A percentile compares a stretch with the other conserved stretches of the same genome.
phyloP scores from a whole-genome alignment of 2,888 invertebrate genomes.

The Tolmerus cingulatus region DNA sequence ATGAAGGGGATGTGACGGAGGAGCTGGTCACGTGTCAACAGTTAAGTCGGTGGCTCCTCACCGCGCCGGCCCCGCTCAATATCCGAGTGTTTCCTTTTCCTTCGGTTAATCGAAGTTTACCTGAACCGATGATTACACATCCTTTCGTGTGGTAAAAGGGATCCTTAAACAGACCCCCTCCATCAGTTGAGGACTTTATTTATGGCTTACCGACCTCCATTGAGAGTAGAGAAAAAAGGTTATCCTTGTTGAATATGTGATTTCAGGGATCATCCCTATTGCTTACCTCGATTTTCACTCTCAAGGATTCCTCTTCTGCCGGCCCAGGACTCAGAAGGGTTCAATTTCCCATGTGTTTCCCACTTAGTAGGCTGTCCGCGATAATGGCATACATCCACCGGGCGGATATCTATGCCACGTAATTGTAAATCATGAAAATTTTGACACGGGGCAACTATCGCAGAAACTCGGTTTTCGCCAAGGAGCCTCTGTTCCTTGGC shows the following conservation, averaged over 20 bases:
- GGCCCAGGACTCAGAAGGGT: background rate
- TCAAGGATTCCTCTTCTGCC: background rate
- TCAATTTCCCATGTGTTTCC: conserved; percentile 27
- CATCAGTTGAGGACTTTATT: conserved; percentile 39
- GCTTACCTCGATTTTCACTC: conserved; percentile 36
- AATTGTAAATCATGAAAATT: conserved; percentile 39
- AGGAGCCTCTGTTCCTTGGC: background rate
- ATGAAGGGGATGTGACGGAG: conserved; percentile 39
- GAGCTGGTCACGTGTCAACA: conserved; percentile 45
- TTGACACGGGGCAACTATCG: conserved; percentile 25
- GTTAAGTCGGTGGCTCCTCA: conserved; percentile 40
- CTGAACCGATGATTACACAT: conserved; percentile 41
- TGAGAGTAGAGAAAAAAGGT: conserved; percentile 33
- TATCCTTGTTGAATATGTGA: conserved; percentile 42
- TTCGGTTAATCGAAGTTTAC: conserved; percentile 35
- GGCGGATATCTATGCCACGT: background rate
- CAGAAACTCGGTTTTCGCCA: background rate
- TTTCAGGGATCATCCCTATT: conserved; percentile 38
- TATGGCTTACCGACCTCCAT: conserved; percentile 33
- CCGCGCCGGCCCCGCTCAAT: background rate
- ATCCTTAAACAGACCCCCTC: background rate
- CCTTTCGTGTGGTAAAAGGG: conserved; percentile 27
- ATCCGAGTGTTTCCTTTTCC: conserved; percentile 22
- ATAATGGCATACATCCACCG: conserved; percentile 25
- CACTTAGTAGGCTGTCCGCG: conserved; percentile 36